phyloP scores from a whole-genome alignment of 2,113 vertebrate species.

The Cyprinus carpio region DNA sequence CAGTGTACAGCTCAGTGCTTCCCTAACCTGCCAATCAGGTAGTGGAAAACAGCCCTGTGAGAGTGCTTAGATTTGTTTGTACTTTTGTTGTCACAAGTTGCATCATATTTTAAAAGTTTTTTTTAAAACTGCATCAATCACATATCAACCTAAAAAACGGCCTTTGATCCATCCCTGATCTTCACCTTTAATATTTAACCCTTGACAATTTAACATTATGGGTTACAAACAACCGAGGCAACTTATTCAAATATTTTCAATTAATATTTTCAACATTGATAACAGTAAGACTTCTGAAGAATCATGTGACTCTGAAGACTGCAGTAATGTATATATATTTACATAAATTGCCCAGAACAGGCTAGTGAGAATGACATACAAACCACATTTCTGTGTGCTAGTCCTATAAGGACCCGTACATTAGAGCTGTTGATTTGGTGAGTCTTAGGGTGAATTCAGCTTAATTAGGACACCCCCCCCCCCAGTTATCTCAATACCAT shows the following conservation, averaged over 20 bases:
- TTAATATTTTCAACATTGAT: background rate
- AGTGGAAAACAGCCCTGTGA: constrained; percentile 27
- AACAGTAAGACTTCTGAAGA: too few species aligned
- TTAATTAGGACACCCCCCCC: too few species aligned
- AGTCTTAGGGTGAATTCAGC: too few species aligned
- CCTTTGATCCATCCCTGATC: background rate
- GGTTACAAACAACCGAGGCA: background rate
- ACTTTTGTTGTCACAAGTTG: constrained; percentile 45
- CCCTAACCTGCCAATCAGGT: constrained; percentile 50
- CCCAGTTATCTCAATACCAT: too few species aligned
- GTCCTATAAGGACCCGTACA: too few species aligned
- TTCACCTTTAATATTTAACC: background rate
- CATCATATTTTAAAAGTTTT: constrained; percentile 44
- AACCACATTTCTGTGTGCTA: too few species aligned
- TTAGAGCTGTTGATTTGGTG: too few species aligned
- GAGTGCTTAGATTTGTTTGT: background rate
- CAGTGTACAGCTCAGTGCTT: constrained; percentile 27
- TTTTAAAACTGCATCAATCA: constrained; percentile 31
- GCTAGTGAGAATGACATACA: too few species aligned
- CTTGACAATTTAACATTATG: background rate
- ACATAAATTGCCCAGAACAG: too few species aligned
- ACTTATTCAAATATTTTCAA: background rate
- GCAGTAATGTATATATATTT: too few species aligned
- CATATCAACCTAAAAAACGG: background rate
- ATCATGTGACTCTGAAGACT: too few species aligned